A percentile compares a stretch with the other conserved stretches of the same genome.
Conservation (phyloP, 2,113 vertebrate species). For the Corvus moneduloides region DNA sequence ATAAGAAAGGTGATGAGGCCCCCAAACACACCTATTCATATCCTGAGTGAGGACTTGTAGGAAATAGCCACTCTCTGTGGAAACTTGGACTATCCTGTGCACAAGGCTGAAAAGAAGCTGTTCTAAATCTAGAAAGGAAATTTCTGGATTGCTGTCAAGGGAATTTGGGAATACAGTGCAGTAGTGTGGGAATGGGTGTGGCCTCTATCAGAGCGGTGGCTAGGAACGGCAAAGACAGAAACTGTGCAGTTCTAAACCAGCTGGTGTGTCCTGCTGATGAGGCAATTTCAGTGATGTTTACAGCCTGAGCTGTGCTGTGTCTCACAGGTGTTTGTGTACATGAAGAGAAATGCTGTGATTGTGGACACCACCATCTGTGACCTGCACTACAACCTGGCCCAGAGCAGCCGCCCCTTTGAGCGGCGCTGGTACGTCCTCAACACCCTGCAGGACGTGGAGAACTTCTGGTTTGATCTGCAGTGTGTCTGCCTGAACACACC, state of each 20-base stretch:
- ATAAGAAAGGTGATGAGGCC: background rate
- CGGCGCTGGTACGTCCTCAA: slow-evolving; percentile 79
- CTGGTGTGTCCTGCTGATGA: background rate
- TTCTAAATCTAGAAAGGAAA: background rate
- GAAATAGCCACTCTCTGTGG: background rate
- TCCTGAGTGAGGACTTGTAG: background rate
- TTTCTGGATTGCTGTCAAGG: background rate
- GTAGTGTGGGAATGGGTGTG: background rate
- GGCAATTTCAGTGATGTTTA: background rate
- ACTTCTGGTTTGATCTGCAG: slow-evolving; percentile 95
- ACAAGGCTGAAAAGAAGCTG: background rate
- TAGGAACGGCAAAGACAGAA: background rate
- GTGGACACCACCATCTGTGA: slow-evolving; percentile 91
- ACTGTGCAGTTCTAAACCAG: background rate
- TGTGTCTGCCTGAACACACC: slow-evolving; percentile 96
- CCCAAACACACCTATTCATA: background rate
- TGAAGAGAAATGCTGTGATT: slow-evolving; percentile 84
- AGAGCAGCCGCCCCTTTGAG: slow-evolving; percentile 84
- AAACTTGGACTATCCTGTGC: background rate
- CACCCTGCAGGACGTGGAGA: slow-evolving; percentile 84
- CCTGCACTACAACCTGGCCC: slow-evolving; percentile 91
- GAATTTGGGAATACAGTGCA: background rate
- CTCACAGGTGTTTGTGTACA: slow-evolving; percentile 83
- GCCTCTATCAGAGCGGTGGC: background rate
- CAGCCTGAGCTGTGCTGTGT: background rate